Percentiles rank a stretch among this genome's conserved stretches.
phyloP scores from a whole-genome alignment of 1,140 invertebrate genomes.

The Maconellicoccus hirsutus region DNA sequence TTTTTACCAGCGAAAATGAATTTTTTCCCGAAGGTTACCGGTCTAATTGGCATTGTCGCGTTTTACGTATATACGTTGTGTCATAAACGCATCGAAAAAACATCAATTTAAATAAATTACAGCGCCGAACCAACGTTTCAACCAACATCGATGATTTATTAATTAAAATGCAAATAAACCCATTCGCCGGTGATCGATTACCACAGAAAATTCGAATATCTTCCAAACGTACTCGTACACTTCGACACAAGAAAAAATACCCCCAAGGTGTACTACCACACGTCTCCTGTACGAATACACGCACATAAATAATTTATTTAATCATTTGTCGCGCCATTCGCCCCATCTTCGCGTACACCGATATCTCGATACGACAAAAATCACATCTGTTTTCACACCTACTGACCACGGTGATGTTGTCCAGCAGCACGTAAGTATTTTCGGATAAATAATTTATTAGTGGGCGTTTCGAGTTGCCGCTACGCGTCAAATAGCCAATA shows the following conservation, averaged over 20 bases:
- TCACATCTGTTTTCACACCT: conserved; percentile 8
- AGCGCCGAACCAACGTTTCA: too few relatives aligned
- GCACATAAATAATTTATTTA: too few relatives aligned
- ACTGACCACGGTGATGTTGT: neutral
- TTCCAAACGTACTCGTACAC: too few relatives aligned
- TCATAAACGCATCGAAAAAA: neutral
- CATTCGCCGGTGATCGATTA: neutral
- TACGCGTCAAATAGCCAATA: neutral
- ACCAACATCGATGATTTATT: neutral
- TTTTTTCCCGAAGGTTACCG: neutral
- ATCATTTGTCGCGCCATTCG: too few relatives aligned
- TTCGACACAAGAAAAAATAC: too few relatives aligned
- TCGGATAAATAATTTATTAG: neutral
- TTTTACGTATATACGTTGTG: too few relatives aligned
- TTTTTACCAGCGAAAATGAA: neutral
- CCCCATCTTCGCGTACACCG: too few relatives aligned
- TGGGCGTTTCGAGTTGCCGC: neutral
- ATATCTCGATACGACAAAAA: too few relatives aligned
- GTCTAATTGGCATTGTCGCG: neutral
- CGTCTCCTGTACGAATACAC: too few relatives aligned
- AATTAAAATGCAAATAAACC: neutral
- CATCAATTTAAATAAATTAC: neutral
- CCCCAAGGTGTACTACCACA: too few relatives aligned
- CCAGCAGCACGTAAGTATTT: neutral
- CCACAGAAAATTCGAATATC: too few relatives aligned